These are phyloP conservation scores for Anthoscopus minutus DNA, from an alignment of 2,113 vertebrate genomes.

Conservation along the genomic window DNA sequence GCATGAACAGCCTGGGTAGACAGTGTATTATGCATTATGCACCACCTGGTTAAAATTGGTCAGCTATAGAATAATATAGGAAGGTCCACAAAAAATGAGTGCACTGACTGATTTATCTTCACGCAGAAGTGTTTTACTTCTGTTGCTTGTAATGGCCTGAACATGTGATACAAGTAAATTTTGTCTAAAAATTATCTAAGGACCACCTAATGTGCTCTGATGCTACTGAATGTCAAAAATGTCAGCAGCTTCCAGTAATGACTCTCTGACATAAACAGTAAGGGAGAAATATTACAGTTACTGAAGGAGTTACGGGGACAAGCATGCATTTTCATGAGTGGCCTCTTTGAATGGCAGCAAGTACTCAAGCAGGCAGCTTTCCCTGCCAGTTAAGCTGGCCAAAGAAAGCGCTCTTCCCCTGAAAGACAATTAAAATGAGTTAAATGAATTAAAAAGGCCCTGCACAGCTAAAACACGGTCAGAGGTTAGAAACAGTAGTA, in stretches of 20 bases:
- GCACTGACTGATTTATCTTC: background rate
- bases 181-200: conserved; percentile 82
- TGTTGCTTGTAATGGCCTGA: conserved; percentile 80
- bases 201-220: conserved; percentile 92
- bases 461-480: conserved; percentile 59
- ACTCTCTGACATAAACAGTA: conserved; percentile 91
- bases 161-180: conserved; percentile 70
- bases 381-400: conserved; percentile 70
- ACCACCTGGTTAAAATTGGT: background rate
- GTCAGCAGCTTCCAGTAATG: conserved; percentile 88
- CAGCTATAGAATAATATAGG: background rate
- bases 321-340: conserved; percentile 87
- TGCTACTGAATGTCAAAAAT: conserved; percentile 81
- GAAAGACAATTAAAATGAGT: conserved; percentile 75
- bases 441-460: conserved; percentile 71
- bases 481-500: conserved; percentile 69
- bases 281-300: conserved; percentile 88
- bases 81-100: background rate
- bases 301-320: conserved; percentile 77
- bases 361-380: conserved; percentile 79
- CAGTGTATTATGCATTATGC: background rate
- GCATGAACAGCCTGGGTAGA: background rate
- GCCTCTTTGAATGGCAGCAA: conserved; percentile 75
- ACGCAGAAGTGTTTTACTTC: conserved; percentile 67
- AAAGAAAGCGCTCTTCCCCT: conserved; percentile 48